Conservation (phyloP, 35 echinoderm and acorn worm genomes). For the Eucidaris tribuloides region DNA sequence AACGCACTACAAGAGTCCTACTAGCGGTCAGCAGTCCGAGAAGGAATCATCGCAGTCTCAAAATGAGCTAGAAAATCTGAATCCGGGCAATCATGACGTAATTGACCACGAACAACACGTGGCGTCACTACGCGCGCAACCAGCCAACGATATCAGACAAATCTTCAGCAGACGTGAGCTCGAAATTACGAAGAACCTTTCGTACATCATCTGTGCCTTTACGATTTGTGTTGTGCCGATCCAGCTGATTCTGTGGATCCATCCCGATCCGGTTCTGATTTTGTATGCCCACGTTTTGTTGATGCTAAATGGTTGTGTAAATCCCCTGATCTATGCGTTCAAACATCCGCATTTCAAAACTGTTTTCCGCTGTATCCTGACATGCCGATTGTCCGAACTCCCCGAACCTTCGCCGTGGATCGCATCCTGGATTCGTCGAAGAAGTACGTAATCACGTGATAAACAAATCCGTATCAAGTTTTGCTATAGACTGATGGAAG, state of each 20-base stretch:
- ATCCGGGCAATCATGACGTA: not conserved
- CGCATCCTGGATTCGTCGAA: too few species aligned
- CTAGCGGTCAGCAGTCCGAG: not conserved
- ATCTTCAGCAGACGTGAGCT: too few species aligned
- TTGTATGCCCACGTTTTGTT: not conserved
- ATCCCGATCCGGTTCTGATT: not conserved
- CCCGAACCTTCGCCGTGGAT: too few species aligned
- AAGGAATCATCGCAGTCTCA: not conserved
- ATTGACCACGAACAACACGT: not conserved
- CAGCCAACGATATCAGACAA: not conserved
- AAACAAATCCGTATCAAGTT: too few species aligned
- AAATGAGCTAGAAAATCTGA: not conserved
- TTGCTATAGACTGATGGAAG: too few species aligned
- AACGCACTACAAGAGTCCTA: not conserved
- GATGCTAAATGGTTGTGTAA: not conserved
- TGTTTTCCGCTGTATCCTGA: not conserved
- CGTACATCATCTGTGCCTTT: constrained; percentile 20
- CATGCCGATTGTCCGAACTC: not conserved
- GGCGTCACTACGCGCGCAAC: not conserved
- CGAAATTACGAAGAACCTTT: too few species aligned
- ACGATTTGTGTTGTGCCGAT: not conserved
- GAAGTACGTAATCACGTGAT: too few species aligned
- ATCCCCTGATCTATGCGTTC: too few species aligned
- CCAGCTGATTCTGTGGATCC: not conserved
- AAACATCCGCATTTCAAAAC: constrained; percentile 42